phyloP scores from a whole-genome alignment of 2,113 vertebrate genomes.

The Pollachius pollachius region DNA sequence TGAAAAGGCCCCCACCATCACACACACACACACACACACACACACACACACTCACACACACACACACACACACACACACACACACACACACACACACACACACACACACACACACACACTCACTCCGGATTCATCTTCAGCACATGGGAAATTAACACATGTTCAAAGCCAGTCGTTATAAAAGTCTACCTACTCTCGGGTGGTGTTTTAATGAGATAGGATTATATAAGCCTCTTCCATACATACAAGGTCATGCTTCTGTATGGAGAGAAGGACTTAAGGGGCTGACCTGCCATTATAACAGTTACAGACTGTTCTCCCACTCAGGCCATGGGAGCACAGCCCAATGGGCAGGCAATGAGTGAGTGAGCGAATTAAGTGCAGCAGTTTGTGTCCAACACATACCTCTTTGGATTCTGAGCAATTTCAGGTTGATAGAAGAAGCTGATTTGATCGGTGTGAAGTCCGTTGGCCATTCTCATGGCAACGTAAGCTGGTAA shows the following conservation, averaged over 20 bases:
- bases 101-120: not conserved
- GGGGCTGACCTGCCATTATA: too few relatives aligned
- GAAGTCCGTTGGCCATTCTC: constrained; percentile 62
- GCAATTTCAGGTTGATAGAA: constrained; percentile 63
- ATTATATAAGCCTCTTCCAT: too few relatives aligned
- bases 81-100: constrained; percentile 1
- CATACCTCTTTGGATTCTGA: constrained; percentile 63
- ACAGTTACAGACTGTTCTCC: too few relatives aligned
- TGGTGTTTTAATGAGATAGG: too few relatives aligned
- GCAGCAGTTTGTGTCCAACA: constrained; percentile 7
- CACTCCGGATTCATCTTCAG: not conserved
- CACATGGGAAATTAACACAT: too few relatives aligned
- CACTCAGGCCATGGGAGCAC: not conserved
- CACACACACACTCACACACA: not conserved
- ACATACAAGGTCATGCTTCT: too few relatives aligned
- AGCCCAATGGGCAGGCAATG: not conserved
- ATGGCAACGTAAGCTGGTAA: constrained; percentile 54
- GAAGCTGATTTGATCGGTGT: constrained; percentile 65
- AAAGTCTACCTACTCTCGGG: not conserved
- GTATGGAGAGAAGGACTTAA: too few relatives aligned
- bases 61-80: not conserved
- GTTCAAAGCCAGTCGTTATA: too few relatives aligned
- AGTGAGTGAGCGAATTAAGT: not conserved
- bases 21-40: constrained; percentile 1
- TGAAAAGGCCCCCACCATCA: not conserved